A percentile compares a stretch with the other conserved stretches of the same genome.
phyloP scores from a whole-genome alignment of 2,888 invertebrate genomes.

The Scaptomyza reducta region DNA sequence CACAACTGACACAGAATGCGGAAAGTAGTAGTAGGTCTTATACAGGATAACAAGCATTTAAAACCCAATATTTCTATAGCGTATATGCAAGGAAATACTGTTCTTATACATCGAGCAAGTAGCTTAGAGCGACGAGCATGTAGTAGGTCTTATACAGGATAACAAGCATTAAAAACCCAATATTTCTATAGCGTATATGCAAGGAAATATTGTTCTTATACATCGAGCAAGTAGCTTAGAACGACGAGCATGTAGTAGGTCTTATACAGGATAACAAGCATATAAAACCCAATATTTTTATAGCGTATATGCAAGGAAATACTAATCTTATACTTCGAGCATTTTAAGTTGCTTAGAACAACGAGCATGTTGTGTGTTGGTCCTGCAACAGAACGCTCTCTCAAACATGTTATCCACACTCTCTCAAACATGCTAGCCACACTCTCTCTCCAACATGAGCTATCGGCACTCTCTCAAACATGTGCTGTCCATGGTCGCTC shows the following conservation, averaged over 20 bases:
- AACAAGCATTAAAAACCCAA: neutral
- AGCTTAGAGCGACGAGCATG: neutral
- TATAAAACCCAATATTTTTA: neutral
- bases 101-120: conserved; percentile 3
- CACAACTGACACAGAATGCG: conserved; percentile 1
- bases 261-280: neutral
- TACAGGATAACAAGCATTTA: neutral
- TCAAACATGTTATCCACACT: conserved; percentile 14
- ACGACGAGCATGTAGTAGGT: neutral
- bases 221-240: conserved; percentile 1
- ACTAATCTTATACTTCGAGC: conserved; percentile 1
- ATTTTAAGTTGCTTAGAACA: conserved; percentile 1
- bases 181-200: neutral
- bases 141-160: conserved; percentile 1
- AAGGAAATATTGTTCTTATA: neutral
- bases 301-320: neutral
- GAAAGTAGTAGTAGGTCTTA: too few relatives aligned
- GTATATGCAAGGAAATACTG: neutral
- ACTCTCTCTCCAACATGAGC: conserved; percentile 20
- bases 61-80: neutral
- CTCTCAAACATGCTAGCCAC: conserved; percentile 18
- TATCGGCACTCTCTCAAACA: conserved; percentile 12
- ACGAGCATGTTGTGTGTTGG: neutral
- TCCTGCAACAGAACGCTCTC: conserved; percentile 23
- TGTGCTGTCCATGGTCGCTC: neutral